Evolutionary conservation across 1,140 invertebrate genomes (phyloP).

Genomic region (Micrasema longulum): DNA sequence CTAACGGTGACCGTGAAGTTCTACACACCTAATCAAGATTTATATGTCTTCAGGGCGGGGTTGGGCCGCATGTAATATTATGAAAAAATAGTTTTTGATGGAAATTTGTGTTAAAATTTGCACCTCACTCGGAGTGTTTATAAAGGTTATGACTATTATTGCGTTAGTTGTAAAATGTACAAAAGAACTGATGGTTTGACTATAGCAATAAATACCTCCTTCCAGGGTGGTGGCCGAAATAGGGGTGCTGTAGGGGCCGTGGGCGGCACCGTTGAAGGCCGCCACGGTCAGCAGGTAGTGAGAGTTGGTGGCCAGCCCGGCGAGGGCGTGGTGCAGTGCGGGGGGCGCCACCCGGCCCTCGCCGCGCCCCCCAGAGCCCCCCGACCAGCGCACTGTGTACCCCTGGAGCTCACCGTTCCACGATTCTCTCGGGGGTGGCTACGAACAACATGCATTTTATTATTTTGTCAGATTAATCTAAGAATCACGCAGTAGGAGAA

Average conservation of each 20-base stretch:
- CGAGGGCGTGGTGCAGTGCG: conserved; percentile 69
- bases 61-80: too few species aligned
- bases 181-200: too few species aligned
- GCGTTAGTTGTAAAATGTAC: too few species aligned
- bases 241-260: conserved; percentile 83
- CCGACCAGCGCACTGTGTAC: conserved; percentile 74
- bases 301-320: conserved; percentile 80
- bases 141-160: too few species aligned
- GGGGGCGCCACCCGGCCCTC: conserved; percentile 60
- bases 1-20: too few species aligned
- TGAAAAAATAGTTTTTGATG: too few species aligned
- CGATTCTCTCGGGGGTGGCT: conserved; percentile 77
- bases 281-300: conserved; percentile 87
- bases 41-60: too few species aligned
- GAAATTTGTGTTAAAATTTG: too few species aligned
- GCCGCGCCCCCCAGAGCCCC: conserved; percentile 57
- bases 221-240: conserved; percentile 86
- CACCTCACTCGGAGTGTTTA: too few species aligned
- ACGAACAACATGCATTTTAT: too few species aligned
- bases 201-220: conserved; percentile 79
- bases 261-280: conserved; percentile 89
- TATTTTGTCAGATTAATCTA: too few species aligned
- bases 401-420: conserved; percentile 88
- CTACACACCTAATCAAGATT: too few species aligned
- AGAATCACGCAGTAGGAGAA: background rate